Conservation (phyloP, 2,888 invertebrate genomes). For the Andrena trimmerana region DNA sequence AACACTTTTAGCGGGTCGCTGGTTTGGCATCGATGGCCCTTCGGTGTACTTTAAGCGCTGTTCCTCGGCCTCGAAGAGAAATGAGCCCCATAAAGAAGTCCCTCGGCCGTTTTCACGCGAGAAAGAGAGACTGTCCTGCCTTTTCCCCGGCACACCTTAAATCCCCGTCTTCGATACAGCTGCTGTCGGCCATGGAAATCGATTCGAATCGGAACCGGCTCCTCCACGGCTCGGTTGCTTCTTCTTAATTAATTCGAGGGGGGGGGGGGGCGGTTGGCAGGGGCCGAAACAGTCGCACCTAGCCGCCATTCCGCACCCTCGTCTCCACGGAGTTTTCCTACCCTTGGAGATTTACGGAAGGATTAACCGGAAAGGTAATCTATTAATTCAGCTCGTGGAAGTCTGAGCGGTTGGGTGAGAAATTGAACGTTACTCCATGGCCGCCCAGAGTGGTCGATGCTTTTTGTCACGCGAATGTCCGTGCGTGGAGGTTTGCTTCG, state of each 20-base stretch:
- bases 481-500: background rate
- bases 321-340: slow-evolving; percentile 22
- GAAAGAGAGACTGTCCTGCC: background rate
- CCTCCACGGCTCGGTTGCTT: slow-evolving; percentile 33
- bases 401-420: slow-evolving; percentile 13
- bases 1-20: slow-evolving; percentile 61
- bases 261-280: background rate
- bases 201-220: slow-evolving; percentile 30
- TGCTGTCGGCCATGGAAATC: slow-evolving; percentile 21
- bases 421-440: slow-evolving; percentile 29
- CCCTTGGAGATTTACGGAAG: slow-evolving; percentile 36
- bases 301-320: slow-evolving; percentile 26
- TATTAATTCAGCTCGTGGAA: slow-evolving; percentile 25
- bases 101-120: slow-evolving; percentile 20
- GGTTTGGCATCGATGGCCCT: slow-evolving; percentile 66
- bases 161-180: slow-evolving; percentile 44
- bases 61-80: slow-evolving; percentile 55
- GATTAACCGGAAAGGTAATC: slow-evolving; percentile 53
- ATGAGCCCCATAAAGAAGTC: slow-evolving; percentile 60
- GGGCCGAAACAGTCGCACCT: slow-evolving; percentile 45
- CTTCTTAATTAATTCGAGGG: slow-evolving; percentile 60
- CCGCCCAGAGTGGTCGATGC: slow-evolving; percentile 1
- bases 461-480: slow-evolving; percentile 11
- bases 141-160: slow-evolving; percentile 31
- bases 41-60: slow-evolving; percentile 58